A percentile compares a stretch with the other conserved stretches of the same genome.
These are phyloP conservation scores for Brachionichthys hirsutus DNA, from an alignment of 2,113 vertebrate species.

Conservation along the genomic window DNA sequence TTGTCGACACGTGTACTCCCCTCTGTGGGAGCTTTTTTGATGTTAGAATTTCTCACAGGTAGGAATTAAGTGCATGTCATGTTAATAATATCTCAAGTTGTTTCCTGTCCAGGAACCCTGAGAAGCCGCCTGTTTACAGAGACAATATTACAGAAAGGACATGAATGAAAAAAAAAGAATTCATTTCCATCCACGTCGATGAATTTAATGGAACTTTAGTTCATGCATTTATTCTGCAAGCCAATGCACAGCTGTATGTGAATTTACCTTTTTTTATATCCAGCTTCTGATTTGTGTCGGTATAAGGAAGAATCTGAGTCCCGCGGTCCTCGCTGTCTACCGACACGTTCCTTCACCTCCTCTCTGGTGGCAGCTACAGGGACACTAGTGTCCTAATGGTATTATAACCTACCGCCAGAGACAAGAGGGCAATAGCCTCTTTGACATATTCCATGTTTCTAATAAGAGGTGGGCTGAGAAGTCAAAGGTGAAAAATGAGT, in stretches of 20 bases:
- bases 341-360: constrained; percentile 12
- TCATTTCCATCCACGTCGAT: background rate
- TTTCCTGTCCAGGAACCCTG: constrained; percentile 25
- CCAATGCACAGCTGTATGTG: too few relatives aligned
- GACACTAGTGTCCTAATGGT: constrained; percentile 63
- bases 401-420: constrained; percentile 65
- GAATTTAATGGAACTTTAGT: too few relatives aligned
- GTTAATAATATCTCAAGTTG: constrained; percentile 45
- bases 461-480: constrained; percentile 71
- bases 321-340: constrained; percentile 7
- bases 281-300: constrained; percentile 33
- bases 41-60: constrained; percentile 35
- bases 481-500: constrained; percentile 78
- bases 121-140: constrained; percentile 7
- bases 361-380: constrained; percentile 42
- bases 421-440: constrained; percentile 72
- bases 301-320: constrained; percentile 16
- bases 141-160: too few relatives aligned
- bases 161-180: background rate
- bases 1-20: constrained; percentile 46
- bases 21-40: constrained; percentile 40
- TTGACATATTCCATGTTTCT: constrained; percentile 65
- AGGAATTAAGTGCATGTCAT: constrained; percentile 41
- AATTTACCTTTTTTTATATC: background rate
- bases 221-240: too few relatives aligned